These are phyloP conservation scores for Coilia nasus DNA, from an alignment of 2,797 vertebrate genomes.

Conservation along the genomic window DNA sequence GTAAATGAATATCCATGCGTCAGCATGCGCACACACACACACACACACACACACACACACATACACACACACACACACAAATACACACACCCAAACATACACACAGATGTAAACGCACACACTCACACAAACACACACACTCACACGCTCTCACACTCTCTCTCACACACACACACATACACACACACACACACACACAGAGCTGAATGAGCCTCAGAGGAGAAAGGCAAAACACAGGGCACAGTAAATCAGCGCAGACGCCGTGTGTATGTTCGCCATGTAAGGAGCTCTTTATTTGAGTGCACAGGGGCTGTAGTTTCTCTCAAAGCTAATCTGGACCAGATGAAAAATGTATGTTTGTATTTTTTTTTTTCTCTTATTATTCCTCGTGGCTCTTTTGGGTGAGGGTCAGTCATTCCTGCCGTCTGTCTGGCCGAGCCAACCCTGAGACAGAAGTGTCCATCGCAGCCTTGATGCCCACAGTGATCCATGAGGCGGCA, in stretches of 20 bases:
- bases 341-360: background rate
- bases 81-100: background rate
- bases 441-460: background rate
- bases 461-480: background rate
- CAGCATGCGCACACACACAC: background rate
- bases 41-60: constrained; percentile 4
- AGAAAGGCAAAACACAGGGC: background rate
- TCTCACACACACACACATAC: background rate
- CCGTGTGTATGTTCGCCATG: background rate
- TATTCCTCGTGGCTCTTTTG: background rate
- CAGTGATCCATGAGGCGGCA: background rate
- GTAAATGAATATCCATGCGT: background rate
- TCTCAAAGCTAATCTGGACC: background rate
- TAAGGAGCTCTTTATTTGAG: background rate
- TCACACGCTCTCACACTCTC: background rate
- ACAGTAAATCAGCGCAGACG: background rate
- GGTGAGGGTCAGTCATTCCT: background rate
- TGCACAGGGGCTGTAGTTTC: background rate
- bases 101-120: background rate
- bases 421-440: background rate
- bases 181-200: background rate
- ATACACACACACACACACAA: too few species aligned
- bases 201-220: background rate
- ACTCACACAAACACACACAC: background rate
- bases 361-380: too few species aligned